These are phyloP conservation scores for Parasteatoda lunata DNA, from an alignment of 2,888 invertebrate species.

Conservation along the genomic window DNA sequence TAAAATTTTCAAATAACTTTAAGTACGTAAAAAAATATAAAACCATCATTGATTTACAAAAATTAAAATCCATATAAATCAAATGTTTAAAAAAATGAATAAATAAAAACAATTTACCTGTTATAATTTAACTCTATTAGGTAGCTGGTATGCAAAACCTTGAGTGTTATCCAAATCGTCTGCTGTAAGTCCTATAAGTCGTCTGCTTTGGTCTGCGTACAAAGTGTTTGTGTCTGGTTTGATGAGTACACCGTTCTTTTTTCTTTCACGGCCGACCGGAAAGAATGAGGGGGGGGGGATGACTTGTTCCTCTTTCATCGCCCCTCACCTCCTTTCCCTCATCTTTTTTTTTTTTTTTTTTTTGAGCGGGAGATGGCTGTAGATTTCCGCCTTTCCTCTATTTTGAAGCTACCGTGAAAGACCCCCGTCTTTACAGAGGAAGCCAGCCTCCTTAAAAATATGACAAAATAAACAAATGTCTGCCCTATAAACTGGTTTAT, in stretches of 20 bases:
- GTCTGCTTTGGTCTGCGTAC: neutral
- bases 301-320: conserved; percentile 7
- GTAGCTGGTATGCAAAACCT: too few species aligned
- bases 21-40: too few species aligned
- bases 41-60: too few species aligned
- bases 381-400: conserved; percentile 57
- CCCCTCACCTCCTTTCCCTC: conserved; percentile 22
- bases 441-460: neutral
- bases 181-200: too few species aligned
- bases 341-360: conserved; percentile 11
- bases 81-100: too few species aligned
- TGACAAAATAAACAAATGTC: neutral
- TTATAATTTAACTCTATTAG: too few species aligned
- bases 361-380: conserved; percentile 30
- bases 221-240: neutral
- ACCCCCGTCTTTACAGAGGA: conserved; percentile 11
- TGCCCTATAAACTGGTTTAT: too few species aligned
- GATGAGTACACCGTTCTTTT: neutral
- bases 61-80: too few species aligned
- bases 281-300: conserved; percentile 9
- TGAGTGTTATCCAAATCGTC: too few species aligned
- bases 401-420: neutral
- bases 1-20: too few species aligned
- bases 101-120: too few species aligned
- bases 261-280: conserved; percentile 16